A percentile compares a stretch with the other conserved stretches of the same genome.
These are phyloP conservation scores for Drosophila parthenogenetica DNA, from an alignment of 2,888 invertebrate species.

Conservation along the genomic window DNA sequence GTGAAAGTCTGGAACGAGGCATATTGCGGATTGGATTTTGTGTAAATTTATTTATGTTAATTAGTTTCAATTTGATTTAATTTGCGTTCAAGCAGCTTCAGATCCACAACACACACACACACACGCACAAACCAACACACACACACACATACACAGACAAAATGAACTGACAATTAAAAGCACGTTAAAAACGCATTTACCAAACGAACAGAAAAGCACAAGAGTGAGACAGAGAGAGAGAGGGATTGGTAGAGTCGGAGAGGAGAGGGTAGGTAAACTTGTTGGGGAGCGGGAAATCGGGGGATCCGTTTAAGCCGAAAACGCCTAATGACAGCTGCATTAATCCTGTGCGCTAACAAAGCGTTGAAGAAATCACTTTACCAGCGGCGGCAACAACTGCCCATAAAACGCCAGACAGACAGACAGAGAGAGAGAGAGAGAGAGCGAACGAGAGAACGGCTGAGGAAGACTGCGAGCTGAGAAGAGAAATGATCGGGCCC, in stretches of 20 bases:
- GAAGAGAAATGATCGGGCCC: conserved; percentile 47
- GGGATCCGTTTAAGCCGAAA: conserved; percentile 71
- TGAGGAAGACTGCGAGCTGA: neutral
- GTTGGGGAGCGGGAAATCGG: neutral
- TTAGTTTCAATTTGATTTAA: conserved; percentile 80
- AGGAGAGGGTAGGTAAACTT: neutral
- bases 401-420: conserved; percentile 37
- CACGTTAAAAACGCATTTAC: conserved; percentile 83
- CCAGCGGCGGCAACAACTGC: conserved; percentile 77
- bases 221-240: neutral
- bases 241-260: neutral
- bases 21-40: conserved; percentile 77
- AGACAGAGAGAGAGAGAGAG: neutral
- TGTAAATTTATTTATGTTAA: conserved; percentile 79
- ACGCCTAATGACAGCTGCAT: conserved; percentile 81
- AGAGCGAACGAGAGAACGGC: conserved; percentile 2
- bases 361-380: conserved; percentile 84
- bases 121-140: no score
- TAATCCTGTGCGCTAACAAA: conserved; percentile 83
- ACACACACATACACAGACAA: neutral
- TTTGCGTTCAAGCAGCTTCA: conserved; percentile 56
- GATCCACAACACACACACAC: conserved; percentile 5
- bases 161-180: conserved; percentile 81
- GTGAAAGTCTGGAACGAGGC: conserved; percentile 77
- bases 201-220: conserved; percentile 40